Evolutionary conservation across 2,888 invertebrate species (phyloP).

Genomic region (Drosophila pseudotakahashii): DNA sequence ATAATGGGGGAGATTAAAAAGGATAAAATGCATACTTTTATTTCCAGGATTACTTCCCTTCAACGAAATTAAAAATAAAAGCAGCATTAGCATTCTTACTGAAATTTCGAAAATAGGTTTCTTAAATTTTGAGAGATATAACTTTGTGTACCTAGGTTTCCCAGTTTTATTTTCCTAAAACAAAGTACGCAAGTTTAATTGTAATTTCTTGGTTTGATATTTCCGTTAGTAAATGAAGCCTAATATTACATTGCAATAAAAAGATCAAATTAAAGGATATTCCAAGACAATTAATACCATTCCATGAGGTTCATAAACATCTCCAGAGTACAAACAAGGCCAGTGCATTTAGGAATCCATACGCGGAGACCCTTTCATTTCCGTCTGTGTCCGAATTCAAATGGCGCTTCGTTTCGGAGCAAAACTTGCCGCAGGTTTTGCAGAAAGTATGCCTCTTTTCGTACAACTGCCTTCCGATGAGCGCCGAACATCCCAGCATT

Average conservation of each 20-base stretch:
- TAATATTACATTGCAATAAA: too few relatives aligned
- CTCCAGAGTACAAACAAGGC: background rate
- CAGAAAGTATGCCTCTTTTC: too few relatives aligned
- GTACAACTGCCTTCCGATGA: too few relatives aligned
- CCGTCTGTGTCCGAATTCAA: background rate
- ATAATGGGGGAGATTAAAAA: background rate
- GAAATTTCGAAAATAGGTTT: background rate
- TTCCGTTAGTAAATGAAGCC: too few relatives aligned
- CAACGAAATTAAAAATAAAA: background rate
- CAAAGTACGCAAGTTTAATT: too few relatives aligned
- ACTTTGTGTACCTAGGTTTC: background rate
- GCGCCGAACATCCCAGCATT: too few relatives aligned
- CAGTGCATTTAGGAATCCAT: background rate
- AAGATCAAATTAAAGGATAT: too few relatives aligned
- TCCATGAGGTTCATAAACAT: background rate
- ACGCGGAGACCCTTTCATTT: background rate
- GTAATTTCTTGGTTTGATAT: too few relatives aligned
- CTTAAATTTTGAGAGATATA: background rate
- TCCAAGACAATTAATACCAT: background rate
- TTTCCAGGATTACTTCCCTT: background rate
- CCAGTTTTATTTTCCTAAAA: too few relatives aligned
- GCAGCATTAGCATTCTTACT: background rate
- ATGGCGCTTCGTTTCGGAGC: too few relatives aligned
- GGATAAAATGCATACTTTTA: background rate
- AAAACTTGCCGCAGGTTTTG: too few relatives aligned